These are phyloP conservation scores for Mormyrops boulengeri DNA, from an alignment of 2,797 vertebrate genomes.

Conservation along the genomic window DNA sequence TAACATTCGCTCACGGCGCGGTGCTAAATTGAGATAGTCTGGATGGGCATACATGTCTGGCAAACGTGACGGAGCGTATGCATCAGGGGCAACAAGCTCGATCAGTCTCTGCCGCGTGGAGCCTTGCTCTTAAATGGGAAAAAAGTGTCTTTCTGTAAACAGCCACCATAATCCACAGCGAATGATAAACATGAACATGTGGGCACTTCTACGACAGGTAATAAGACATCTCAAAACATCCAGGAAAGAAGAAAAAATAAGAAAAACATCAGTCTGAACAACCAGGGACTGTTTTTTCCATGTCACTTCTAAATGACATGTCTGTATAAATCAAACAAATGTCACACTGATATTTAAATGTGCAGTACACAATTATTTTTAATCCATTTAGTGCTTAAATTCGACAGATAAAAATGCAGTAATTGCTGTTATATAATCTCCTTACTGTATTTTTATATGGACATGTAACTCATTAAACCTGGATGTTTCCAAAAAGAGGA, in stretches of 20 bases:
- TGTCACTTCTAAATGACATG: conserved; percentile 35
- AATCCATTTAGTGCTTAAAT: conserved; percentile 33
- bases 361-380: conserved; percentile 28
- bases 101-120: neutral
- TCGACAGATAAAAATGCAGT: conserved; percentile 26
- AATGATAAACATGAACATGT: neutral
- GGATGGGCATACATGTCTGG: conserved; percentile 58
- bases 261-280: neutral
- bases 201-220: neutral
- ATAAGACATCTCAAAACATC: neutral
- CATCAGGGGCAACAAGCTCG: neutral
- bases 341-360: conserved; percentile 37
- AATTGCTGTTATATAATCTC: conserved; percentile 35
- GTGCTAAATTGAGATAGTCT: conserved; percentile 54
- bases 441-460: conserved; percentile 10
- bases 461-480: conserved; percentile 6
- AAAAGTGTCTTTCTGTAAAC: neutral
- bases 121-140: neutral
- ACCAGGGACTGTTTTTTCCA: neutral
- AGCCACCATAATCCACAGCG: neutral
- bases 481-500: neutral
- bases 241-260: neutral
- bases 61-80: neutral
- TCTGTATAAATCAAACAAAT: conserved; percentile 33
- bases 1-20: conserved; percentile 41